Evolutionary conservation across 2,888 invertebrate genomes (phyloP).

Genomic region (Empis stercorea): DNA sequence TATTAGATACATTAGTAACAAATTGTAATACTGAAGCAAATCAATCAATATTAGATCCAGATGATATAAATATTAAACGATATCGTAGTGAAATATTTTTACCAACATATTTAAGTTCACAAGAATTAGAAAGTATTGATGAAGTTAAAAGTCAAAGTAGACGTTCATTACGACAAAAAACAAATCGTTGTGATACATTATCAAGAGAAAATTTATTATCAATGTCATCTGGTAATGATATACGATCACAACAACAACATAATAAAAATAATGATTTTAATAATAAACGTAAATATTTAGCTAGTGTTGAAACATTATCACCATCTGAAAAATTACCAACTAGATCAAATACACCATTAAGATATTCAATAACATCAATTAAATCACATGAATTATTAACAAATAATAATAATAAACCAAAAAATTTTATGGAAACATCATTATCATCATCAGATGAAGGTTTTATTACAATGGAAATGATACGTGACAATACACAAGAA

Average conservation of each 20-base stretch:
- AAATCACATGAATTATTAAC: background rate
- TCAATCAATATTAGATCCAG: conserved; percentile 32
- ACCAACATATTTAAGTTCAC: conserved; percentile 29
- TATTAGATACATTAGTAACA: conserved; percentile 33
- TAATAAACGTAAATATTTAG: conserved; percentile 24
- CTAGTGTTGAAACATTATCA: conserved; percentile 33
- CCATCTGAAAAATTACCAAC: conserved; percentile 28
- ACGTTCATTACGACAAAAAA: conserved; percentile 29
- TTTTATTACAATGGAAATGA: conserved; percentile 24
- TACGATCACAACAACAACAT: too few species aligned
- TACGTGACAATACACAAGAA: background rate
- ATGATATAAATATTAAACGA: conserved; percentile 23
- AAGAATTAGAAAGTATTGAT: conserved; percentile 28
- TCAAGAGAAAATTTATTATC: conserved; percentile 30
- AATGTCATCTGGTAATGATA: conserved; percentile 23
- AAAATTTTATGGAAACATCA: too few species aligned
- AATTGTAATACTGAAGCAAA: conserved; percentile 36
- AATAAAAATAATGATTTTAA: conserved; percentile 13
- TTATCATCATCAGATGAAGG: conserved; percentile 23
- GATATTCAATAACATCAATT: conserved; percentile 17
- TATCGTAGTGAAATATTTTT: conserved; percentile 33
- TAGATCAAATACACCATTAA: conserved; percentile 10
- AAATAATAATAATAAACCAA: too few species aligned
- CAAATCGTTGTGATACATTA: conserved; percentile 26
- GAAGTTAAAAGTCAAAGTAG: conserved; percentile 30